Base-by-base conservation (phyloP, 1,140 invertebrate genomes). In the Stratiolaelaps scimitus region DNA sequence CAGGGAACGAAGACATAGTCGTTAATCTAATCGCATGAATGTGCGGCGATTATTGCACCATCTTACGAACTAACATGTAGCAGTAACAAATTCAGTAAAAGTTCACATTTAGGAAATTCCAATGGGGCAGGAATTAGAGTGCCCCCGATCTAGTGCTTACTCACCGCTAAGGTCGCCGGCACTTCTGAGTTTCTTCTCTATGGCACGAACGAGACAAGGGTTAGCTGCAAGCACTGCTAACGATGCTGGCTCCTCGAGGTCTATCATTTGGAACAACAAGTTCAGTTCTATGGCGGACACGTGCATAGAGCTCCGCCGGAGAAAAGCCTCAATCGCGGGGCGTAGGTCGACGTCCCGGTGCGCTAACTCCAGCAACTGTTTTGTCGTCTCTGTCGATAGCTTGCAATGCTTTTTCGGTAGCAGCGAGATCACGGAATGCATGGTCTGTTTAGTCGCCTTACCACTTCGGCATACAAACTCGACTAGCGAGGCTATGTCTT, bases 141-240 rank as follows among this genome's bases (percentile, higher is more conserved):
- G n/a, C n/a, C n/a, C 13, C 44, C 44, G 44, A 13, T 13, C 44
- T 13, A 45, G 15, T 20, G 4, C 19, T 7, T 7, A 15, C 47
- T 28, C 34, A 60, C 53, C 53, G 17, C 10, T 60, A 26, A 60
- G 20, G 15, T 60, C 53, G 23, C 53, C 53, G 10, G 26, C 13
- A 34, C 15, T 60, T 10, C 26, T 19, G 20, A 60, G 53, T 29
- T 60, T 60, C 10, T 60, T 60, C 23, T 26, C 53, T 17, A 60
- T 34, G 15, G 53, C 53, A 26, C 53, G 26, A 17, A 34, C 34
- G 26, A 60, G 23, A 60, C 17, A 60, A 1, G 53, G 20, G 23
- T 34, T 60, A 2, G 53, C 13, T 6, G 15, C 15, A 15, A 60
- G 17, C 15, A 60, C 26, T 34, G 53, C 26, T 23, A 60, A 23